A percentile compares a stretch with the other conserved stretches of the same genome.
phyloP scores from a whole-genome alignment of 2,888 invertebrate genomes.

The Aplocera efformata region DNA sequence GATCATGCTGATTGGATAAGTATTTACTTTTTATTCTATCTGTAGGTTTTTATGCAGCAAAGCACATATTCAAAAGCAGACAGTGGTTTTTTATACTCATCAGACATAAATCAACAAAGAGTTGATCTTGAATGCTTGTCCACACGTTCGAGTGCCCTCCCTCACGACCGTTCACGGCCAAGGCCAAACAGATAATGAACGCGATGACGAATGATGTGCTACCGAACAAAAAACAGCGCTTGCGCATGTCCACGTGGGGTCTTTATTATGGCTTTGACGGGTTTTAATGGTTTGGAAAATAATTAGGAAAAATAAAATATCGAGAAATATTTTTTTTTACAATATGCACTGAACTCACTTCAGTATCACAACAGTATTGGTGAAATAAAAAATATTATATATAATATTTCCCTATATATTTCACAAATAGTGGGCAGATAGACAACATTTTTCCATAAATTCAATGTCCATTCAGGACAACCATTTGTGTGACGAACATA shows the following conservation, averaged over 20 bases:
- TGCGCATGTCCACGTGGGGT: slow-evolving; percentile 65
- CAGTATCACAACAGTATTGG: too few species aligned
- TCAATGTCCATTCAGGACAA: too few species aligned
- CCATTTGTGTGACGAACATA: too few species aligned
- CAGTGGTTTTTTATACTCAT: slow-evolving; percentile 43
- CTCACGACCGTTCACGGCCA: slow-evolving; percentile 75
- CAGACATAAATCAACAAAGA: slow-evolving; percentile 42
- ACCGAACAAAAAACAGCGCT: slow-evolving; percentile 57
- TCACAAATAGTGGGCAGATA: slow-evolving; percentile 30
- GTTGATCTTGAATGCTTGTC: slow-evolving; percentile 46
- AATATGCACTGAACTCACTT: too few species aligned
- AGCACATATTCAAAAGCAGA: slow-evolving; percentile 18
- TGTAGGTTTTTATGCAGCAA: slow-evolving; percentile 9
- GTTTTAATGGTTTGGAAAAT: slow-evolving; percentile 72
- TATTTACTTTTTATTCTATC: slow-evolving; percentile 12
- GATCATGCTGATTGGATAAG: slow-evolving; percentile 21
- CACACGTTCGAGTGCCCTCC: slow-evolving; percentile 56
- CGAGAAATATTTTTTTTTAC: slow-evolving; percentile 38
- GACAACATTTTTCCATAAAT: too few species aligned
- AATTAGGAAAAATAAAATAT: slow-evolving; percentile 49
- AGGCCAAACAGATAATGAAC: slow-evolving; percentile 74
- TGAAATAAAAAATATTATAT: too few species aligned
- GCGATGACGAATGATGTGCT: slow-evolving; percentile 71
- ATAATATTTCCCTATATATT: too few species aligned
- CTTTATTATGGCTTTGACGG: slow-evolving; percentile 54